These are phyloP conservation scores for Antrozous pallidus DNA, from an alignment of 2,797 vertebrate species.

Conservation along the genomic window DNA sequence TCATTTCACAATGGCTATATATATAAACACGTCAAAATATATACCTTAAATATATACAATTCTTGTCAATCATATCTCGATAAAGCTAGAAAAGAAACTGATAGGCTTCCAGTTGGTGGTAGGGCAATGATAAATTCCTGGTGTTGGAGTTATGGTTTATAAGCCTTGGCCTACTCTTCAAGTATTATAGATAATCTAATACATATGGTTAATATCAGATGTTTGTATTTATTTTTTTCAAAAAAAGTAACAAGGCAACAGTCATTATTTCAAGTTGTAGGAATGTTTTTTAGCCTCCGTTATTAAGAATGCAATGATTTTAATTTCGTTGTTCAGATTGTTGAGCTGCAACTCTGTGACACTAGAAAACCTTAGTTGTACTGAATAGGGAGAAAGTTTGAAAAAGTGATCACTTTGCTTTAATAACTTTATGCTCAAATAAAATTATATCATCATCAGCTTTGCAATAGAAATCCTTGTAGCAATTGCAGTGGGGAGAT, in stretches of 20 bases:
- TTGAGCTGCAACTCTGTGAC: background rate
- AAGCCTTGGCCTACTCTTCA: background rate
- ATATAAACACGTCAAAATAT: background rate
- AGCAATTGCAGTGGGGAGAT: slow-evolving; percentile 22
- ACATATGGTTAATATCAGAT: background rate
- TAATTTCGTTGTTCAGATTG: background rate
- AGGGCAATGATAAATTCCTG: background rate
- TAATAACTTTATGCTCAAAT: slow-evolving; percentile 63
- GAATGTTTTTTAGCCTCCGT: background rate
- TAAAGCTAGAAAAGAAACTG: background rate
- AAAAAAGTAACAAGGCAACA: background rate
- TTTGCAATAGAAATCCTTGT: slow-evolving; percentile 44
- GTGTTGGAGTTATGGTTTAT: background rate
- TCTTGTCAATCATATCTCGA: background rate
- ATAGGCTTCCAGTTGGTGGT: background rate
- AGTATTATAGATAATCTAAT: background rate
- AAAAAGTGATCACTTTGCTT: slow-evolving; percentile 46
- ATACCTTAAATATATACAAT: background rate
- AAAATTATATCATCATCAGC: slow-evolving; percentile 47
- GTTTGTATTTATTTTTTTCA: slow-evolving; percentile 4
- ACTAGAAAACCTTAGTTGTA: background rate
- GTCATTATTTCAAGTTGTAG: slow-evolving; percentile 12
- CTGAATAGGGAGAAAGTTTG: background rate
- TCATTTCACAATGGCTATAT: background rate
- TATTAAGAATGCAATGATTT: background rate